Conservation (phyloP, 2,888 invertebrate genomes). For the Caenorhabditis afra region DNA sequence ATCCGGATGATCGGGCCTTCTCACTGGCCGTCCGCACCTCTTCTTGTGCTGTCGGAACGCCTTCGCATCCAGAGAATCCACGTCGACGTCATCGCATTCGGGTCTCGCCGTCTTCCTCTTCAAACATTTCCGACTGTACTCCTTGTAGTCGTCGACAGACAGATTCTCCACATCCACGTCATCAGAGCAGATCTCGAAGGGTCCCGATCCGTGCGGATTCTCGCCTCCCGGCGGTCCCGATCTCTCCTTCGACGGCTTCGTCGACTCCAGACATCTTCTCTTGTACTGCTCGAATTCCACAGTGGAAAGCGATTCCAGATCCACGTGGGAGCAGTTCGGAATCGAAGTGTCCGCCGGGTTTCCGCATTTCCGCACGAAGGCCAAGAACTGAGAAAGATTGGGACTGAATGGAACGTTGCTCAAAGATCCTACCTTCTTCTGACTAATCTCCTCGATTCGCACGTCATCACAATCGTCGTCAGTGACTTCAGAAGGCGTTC, state of each 20-base stretch:
- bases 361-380: neutral
- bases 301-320: neutral
- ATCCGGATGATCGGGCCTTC: neutral
- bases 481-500: neutral
- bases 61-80: no score
- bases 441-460: neutral
- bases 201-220: neutral
- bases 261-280: conserved; percentile 1
- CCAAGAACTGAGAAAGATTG: conserved; percentile 17
- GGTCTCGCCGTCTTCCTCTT: neutral
- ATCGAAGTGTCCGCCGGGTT: conserved; percentile 8
- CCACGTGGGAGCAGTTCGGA: conserved; percentile 5
- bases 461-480: conserved; percentile 15
- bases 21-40: neutral
- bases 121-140: neutral
- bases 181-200: no score
- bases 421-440: conserved; percentile 12
- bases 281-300: conserved; percentile 15
- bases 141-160: neutral
- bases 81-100: no score
- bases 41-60: no score
- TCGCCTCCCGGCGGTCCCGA: neutral
- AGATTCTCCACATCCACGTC: no score
- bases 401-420: neutral
- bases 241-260: conserved; percentile 18